A percentile compares a stretch with the other conserved stretches of the same genome.
Conservation (phyloP, 2,797 vertebrate genomes). For the Sardinella longiceps region DNA sequence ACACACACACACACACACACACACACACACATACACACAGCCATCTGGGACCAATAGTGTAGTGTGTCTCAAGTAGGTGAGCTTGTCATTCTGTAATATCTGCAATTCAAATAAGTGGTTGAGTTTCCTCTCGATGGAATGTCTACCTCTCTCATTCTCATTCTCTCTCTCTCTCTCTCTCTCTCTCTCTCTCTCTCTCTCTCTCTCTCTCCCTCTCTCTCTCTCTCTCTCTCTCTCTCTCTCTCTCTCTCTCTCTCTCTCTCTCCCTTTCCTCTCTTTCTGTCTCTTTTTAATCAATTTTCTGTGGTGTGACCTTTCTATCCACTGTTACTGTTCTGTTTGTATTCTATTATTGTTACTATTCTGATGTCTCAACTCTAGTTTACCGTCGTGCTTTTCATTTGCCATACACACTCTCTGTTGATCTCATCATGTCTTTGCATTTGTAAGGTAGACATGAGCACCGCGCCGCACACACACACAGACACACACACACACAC, state of each 20-base stretch:
- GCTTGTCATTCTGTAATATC: constrained; percentile 78
- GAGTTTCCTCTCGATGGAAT: constrained; percentile 69
- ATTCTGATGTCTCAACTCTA: neutral
- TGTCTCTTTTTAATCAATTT: neutral
- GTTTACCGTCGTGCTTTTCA: neutral
- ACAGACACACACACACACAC: neutral
- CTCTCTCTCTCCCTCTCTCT: neutral
- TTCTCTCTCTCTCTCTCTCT: constrained; percentile 16
- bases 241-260: neutral
- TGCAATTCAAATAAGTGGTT: constrained; percentile 79
- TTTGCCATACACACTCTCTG: neutral
- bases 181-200: constrained; percentile 24
- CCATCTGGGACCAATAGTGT: constrained; percentile 81
- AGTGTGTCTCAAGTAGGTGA: constrained; percentile 70
- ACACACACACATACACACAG: constrained; percentile 51
- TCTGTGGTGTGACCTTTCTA: neutral
- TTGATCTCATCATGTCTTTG: too few species aligned
- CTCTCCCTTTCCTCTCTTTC: neutral
- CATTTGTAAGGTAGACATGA: neutral
- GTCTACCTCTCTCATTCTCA: neutral
- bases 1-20: neutral
- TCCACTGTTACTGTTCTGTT: neutral
- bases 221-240: neutral
- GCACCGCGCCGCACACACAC: neutral
- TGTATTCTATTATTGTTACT: neutral